Base-by-base conservation (phyloP, 2,888 invertebrate genomes). In the Eilema caniola region DNA sequence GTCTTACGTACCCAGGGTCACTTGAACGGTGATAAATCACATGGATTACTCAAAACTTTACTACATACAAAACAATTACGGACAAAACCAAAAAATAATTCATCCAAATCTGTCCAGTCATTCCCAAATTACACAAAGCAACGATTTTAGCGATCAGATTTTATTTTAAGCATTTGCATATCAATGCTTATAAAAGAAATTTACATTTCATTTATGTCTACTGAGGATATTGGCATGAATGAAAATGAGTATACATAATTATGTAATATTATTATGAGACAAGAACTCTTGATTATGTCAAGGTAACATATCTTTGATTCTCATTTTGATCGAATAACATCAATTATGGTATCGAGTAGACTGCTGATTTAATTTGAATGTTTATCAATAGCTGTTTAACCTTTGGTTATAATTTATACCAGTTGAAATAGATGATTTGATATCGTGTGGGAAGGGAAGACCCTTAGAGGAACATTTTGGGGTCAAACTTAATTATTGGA, bases 211-310 rank as follows among this genome's bases (percentile, higher is more conserved):
- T n/a, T n/a, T 20, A 53, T 8, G 8, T n/a, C 53, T 47, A n/a
- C 53, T 10, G 53, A 53, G 53, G 20, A 53, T 20, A n/a, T 53
- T n/a, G 10, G 53, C 20, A 53, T 53, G 8, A n/a, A 53, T 1
- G 53, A 53, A 53, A 53, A 53, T 53, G 20, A 53, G n/a, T 53
- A 53, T n/a, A 53, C 20, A 53, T 8, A 37, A 37, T 37, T 12
- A 53, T 53, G 53, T 53, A 53, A 53, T 53, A n/a, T n/a, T 53
- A n/a, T 53, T 53, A 53, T 33, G 24, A 53, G 16, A 56, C 20
- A 62, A 53, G 23, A 20, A 23, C 24, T 28, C 41, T 64, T 25
- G 64, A 47, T 63, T 28, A n/a, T 62, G 33, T 62, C n/a, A 60
- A n/a, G 53, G 53, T n/a, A 53, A 53, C 53, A 53, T 10, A 53